Evolutionary conservation across 2,888 invertebrate genomes (phyloP), one percentile per base, ranked within the genome.

Genomic region (Erynnis tages): DNA sequence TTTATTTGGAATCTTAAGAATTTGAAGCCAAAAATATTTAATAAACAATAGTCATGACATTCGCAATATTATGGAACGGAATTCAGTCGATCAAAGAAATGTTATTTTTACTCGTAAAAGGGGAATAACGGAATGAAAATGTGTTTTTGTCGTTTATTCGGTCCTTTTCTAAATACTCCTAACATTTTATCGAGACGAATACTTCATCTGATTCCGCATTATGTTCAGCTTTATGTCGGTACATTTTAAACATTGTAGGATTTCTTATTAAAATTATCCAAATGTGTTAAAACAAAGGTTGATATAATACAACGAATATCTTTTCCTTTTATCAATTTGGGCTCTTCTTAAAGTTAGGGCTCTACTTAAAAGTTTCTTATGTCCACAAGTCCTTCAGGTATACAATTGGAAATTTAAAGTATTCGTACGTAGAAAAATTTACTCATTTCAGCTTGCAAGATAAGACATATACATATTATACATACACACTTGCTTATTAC

Each of bases 161-260:
- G 32, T 32, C 40, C 32, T 32, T 49, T 32, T 40, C 32, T 48
- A 30, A 47, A 30, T 16, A 48, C 48, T 29, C 48, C 25, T 40
- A 40, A 40, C 32, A 40, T 48, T 48, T 48, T 48, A 48, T 47
- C 19, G 47, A 21, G 37, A 21, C 17, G 19, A 34, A 16, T 25
- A 34, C 23, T 46, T 46, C 30, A 48, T 48, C 29, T 17, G 17
- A 43, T 43, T 29, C 16, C 11, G 14, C 16, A 7, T 41, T 41
- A 38, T 30, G 29, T 37, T 47, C 27, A 21, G 30, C 23, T 30
- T 38, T 38, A 30, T 25, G 19, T 38, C n/a, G n/a, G n/a, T n/a
- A n/a, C 38, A 29, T 38, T 46, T 7, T 13, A 38, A 13, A 14
- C 37, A 47, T 29, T 29, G 27, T 21, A 21, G 14, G 21, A 11